Base-by-base conservation (phyloP, 1,140 invertebrate genomes). In the Penaeus japonicus region DNA sequence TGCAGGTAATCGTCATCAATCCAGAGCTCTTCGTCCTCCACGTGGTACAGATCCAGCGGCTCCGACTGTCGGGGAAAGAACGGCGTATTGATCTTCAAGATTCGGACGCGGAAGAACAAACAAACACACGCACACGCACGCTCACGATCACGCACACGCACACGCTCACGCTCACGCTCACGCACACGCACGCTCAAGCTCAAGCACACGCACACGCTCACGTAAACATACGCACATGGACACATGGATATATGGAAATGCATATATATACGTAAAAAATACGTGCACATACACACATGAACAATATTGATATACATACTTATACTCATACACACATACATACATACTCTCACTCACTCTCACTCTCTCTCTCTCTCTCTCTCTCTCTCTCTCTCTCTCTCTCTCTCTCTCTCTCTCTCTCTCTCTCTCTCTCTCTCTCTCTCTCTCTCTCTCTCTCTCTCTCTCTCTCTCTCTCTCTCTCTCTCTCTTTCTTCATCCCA, bases 31-130 rank as follows among this genome's bases (percentile, higher is more conserved):
- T 81, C 79, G 55, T 81, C 30, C 7, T 81, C 79, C 54, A 57
- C 79, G 32, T 81, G 79, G 53, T 54, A 57, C 53, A 81, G 54
- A 32, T 81, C 79, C 79, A 81, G 79, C 12, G 79, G 79, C 24
- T 81, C 79, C 32, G 53, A 32, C 79, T 81, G 79, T 1, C 35
- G 10, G 54, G 1, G 32, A 17, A 32, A 81, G 15, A 59, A 57
- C 20, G n/a, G 1, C 4, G 54, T 57, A 35, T 53, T 55, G 20
- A 55, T 15, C 54, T n/a, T 70, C 65, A 7, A 24, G n/a, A 3
- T 4, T 24, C 18, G n/a, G 1, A 10, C 1, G 24, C 15, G 24
- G 65, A 70, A 70, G 24, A 70, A 0, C n/a, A 70, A 24, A 30
- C n/a, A 55, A 2, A 55, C 18, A 80, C 32, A n/a, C n/a, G n/a